These are phyloP conservation scores for Pao palembangensis DNA, from an alignment of 2,113 vertebrate genomes.

Conservation along the genomic window DNA sequence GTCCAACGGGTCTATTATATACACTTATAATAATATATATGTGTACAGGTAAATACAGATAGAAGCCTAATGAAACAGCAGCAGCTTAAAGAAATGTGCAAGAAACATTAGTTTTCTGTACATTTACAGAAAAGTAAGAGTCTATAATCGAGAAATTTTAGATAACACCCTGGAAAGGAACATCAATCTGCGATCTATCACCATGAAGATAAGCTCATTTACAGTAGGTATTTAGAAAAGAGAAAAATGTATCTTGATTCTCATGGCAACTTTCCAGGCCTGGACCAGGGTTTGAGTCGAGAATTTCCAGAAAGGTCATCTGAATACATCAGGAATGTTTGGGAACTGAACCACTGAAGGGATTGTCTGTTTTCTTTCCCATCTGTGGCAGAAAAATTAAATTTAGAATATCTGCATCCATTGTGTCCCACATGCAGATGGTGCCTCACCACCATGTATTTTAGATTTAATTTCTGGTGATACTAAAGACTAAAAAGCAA, in stretches of 20 bases:
- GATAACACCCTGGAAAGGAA: no score
- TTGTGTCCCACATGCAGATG: no score
- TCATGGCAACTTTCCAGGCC: conserved; percentile 27
- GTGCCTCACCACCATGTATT: background rate
- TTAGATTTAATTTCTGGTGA: no score
- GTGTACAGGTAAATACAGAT: no score
- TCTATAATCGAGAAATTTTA: background rate
- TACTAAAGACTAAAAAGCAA: no score
- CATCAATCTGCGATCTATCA: no score
- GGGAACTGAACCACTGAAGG: conserved; percentile 20
- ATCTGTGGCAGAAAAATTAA: background rate
- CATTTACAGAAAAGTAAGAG: background rate
- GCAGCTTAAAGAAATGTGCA: no score
- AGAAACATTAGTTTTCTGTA: background rate
- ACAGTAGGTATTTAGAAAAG: background rate
- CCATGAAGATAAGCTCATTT: no score
- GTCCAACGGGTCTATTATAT: background rate
- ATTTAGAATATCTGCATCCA: background rate
- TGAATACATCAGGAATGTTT: conserved; percentile 47
- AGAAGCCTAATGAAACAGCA: no score
- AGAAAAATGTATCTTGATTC: conserved; percentile 20
- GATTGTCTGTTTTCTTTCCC: background rate
- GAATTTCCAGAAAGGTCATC: conserved; percentile 20
- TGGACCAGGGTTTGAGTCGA: conserved; percentile 18
- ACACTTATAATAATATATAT: no score